Percentiles rank a stretch among this genome's conserved stretches.
Conservation (phyloP, 1,140 invertebrate genomes). For the Battus philenor region DNA sequence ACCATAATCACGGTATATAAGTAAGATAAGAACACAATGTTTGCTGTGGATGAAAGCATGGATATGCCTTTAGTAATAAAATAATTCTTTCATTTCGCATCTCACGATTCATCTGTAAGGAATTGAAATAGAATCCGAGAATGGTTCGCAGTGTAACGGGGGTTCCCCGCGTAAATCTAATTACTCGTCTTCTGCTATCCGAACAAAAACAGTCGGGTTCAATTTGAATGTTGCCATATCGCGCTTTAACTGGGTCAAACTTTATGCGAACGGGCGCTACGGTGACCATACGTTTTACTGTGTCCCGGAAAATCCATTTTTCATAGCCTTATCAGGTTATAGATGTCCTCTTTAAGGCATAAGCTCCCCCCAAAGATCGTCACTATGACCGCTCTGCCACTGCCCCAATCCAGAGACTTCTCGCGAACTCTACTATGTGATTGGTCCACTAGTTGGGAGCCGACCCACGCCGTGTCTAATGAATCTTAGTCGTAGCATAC, state of each 20-base stretch:
- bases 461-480: not conserved
- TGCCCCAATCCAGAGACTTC: not conserved
- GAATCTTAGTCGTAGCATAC: not conserved
- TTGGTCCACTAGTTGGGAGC: not conserved
- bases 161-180: too few relatives aligned
- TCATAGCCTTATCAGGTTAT: not conserved
- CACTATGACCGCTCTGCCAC: not conserved
- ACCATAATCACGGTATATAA: too few relatives aligned
- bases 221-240: constrained; percentile 8
- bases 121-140: too few relatives aligned
- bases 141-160: too few relatives aligned
- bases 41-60: too few relatives aligned
- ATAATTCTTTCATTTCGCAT: too few relatives aligned
- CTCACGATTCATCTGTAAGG: too few relatives aligned
- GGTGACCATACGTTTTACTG: not conserved
- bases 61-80: too few relatives aligned
- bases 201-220: constrained; percentile 15
- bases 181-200: not conserved
- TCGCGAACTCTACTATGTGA: not conserved
- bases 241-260: constrained; percentile 11
- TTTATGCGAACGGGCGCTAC: not conserved
- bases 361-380: not conserved
- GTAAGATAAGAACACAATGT: too few relatives aligned
- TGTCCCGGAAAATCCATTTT: not conserved
- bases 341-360: too few relatives aligned